phyloP scores from a whole-genome alignment of 2,113 vertebrate species.

The Andinoacara biseriatus region DNA sequence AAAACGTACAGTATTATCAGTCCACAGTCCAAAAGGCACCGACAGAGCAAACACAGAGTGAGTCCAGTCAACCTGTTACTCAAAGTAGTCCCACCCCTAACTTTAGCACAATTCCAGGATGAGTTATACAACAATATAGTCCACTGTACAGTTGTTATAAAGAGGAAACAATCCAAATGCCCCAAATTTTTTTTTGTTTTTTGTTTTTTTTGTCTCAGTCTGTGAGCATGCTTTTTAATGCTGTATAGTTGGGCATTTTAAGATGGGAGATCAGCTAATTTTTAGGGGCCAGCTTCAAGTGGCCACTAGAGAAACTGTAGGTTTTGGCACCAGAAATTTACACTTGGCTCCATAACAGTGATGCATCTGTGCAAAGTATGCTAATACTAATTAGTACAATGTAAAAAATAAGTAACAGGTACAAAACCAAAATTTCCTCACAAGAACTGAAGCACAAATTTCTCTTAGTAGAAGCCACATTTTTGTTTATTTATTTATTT shows the following conservation, averaged over 20 bases:
- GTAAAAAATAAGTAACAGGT: neutral
- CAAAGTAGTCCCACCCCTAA: neutral
- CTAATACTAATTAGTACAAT: neutral
- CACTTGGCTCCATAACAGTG: neutral
- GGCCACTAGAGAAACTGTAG: neutral
- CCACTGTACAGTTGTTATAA: neutral
- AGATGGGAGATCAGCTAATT: neutral
- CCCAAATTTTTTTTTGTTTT: too few relatives aligned
- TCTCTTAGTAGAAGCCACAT: neutral
- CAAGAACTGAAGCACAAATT: neutral
- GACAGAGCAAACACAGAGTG: neutral
- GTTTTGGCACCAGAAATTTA: neutral
- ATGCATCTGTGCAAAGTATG: neutral
- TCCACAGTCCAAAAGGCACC: neutral
- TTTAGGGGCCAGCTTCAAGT: neutral
- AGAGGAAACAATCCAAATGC: too few relatives aligned
- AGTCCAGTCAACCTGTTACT: neutral
- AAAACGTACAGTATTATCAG: neutral
- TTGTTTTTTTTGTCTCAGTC: neutral
- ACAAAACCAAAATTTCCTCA: neutral
- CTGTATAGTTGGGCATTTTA: neutral
- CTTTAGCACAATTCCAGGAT: too few relatives aligned
- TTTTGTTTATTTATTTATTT: too few relatives aligned
- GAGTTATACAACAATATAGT: neutral
- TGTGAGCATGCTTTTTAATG: neutral